These are phyloP conservation scores for Dendrophyllia cribrosa DNA, from an alignment of 64 coral and sea anemone species.

Conservation along the genomic window DNA sequence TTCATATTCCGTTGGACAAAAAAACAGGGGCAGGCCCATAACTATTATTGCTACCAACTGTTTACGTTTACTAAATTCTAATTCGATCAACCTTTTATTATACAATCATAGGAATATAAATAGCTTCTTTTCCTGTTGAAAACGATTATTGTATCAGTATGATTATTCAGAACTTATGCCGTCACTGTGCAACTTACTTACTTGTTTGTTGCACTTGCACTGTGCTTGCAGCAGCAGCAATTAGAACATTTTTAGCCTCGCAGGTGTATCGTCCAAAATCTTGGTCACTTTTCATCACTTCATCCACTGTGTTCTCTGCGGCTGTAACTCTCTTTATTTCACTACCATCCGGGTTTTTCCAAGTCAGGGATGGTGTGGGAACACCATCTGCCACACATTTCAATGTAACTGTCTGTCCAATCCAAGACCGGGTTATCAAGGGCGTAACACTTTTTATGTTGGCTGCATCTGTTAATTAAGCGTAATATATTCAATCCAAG, in stretches of 20 bases:
- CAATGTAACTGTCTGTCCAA: constrained; percentile 10
- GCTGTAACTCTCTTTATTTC: background rate
- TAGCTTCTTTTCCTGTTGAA: no score
- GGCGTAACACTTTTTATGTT: background rate
- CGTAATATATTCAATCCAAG: no score
- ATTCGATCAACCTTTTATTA: no score
- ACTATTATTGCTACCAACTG: no score
- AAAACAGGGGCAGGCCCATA: no score
- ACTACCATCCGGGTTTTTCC: background rate
- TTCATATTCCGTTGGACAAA: no score
- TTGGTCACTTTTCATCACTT: background rate
- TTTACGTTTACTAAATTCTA: no score
- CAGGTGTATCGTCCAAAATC: constrained; percentile 27
- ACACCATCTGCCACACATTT: constrained; percentile 16
- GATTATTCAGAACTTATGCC: no score
- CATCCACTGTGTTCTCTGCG: background rate
- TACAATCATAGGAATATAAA: no score
- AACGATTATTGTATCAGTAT: no score
- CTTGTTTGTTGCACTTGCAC: constrained; percentile 15
- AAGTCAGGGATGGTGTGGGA: constrained; percentile 5
- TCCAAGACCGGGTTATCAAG: background rate
- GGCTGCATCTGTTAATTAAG: background rate
- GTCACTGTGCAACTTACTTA: background rate
- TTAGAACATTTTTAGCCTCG: background rate
- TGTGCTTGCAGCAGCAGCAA: background rate